Evolutionary conservation across 2,888 invertebrate genomes (phyloP).

Genomic region (Autographa gamma): DNA sequence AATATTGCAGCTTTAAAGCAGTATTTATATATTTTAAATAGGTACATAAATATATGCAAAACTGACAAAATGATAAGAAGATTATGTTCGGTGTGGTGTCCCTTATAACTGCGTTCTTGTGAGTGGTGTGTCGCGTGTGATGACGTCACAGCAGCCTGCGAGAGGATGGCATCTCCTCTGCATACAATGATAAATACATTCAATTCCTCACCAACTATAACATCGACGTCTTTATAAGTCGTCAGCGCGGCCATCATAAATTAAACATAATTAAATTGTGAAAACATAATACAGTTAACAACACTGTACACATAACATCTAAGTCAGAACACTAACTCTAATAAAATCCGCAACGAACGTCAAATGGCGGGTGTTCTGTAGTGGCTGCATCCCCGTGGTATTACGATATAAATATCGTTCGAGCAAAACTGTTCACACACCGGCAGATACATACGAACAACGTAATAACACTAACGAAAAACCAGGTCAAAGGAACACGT

Average conservation of each 20-base stretch:
- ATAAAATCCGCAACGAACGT: background rate
- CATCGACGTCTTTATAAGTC: slow-evolving; percentile 10
- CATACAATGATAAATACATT: background rate
- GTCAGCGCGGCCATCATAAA: slow-evolving; percentile 1
- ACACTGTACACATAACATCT: slow-evolving; percentile 12
- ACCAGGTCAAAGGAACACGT: slow-evolving; percentile 20
- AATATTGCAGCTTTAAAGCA: background rate
- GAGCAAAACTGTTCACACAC: slow-evolving; percentile 18
- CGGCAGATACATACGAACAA: slow-evolving; percentile 41
- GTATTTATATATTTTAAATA: background rate
- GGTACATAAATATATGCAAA: background rate
- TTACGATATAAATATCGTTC: slow-evolving; percentile 12
- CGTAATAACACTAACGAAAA: slow-evolving; percentile 23
- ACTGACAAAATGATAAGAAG: background rate
- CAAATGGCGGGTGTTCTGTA: background rate
- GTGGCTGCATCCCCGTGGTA: slow-evolving; percentile 8
- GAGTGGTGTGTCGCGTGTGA: background rate
- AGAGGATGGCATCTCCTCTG: no score
- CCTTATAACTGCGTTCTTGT: background rate
- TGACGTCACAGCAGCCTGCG: background rate
- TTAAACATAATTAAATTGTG: slow-evolving; percentile 10
- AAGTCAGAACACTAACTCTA: background rate
- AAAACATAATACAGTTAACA: slow-evolving; percentile 15
- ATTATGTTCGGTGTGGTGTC: background rate
- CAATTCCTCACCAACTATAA: slow-evolving; percentile 5